These are phyloP conservation scores for Drosophila pseudotakahashii DNA, from an alignment of 2,888 invertebrate species.

Conservation along the genomic window DNA sequence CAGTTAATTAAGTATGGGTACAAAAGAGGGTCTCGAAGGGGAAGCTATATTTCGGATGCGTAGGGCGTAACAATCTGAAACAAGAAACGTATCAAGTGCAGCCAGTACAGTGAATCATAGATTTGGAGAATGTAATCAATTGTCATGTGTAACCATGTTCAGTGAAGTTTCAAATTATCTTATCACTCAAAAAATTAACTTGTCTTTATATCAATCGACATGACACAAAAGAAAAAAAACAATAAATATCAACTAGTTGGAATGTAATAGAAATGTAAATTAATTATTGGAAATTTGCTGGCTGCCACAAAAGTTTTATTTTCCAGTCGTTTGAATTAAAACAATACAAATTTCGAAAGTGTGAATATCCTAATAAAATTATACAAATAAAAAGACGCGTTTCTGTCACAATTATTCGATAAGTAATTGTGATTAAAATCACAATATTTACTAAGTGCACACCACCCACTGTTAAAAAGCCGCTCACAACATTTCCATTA, in stretches of 20 bases:
- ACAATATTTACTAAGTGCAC: constrained; percentile 7
- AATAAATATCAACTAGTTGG: too few relatives aligned
- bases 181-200: background rate
- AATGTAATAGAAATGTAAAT: too few relatives aligned
- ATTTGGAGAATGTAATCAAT: constrained; percentile 1
- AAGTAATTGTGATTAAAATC: background rate
- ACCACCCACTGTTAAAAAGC: constrained; percentile 2
- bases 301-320: too few relatives aligned
- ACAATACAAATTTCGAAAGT: constrained; percentile 8
- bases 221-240: too few relatives aligned
- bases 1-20: constrained; percentile 49
- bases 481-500: constrained; percentile 13
- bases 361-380: too few relatives aligned
- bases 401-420: background rate
- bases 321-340: background rate
- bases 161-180: background rate
- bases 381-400: too few relatives aligned
- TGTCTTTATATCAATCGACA: too few relatives aligned
- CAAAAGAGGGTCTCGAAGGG: constrained; percentile 4
- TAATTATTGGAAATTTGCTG: too few relatives aligned
- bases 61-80: constrained; percentile 45
- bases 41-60: constrained; percentile 44
- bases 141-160: background rate
- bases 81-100: constrained; percentile 42
- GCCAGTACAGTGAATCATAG: constrained; percentile 49